Base-by-base conservation (phyloP, 92 coral and sea anemone species). In the Phenganax stokvisi region DNA sequence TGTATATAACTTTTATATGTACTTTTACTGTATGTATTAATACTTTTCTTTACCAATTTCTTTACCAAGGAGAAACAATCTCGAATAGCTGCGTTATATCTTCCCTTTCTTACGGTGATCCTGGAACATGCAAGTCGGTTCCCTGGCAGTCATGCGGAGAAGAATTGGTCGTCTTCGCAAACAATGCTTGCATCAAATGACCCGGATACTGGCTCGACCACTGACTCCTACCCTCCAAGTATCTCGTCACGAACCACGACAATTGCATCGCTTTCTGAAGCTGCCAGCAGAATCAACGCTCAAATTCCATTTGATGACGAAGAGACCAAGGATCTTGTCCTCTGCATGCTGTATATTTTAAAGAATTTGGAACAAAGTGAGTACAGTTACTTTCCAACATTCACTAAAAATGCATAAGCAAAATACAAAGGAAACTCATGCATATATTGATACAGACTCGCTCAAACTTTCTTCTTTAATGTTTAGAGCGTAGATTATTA, bases 111-210 rank as follows among this genome's bases (percentile, higher is more conserved):
- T 20, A 85, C 97, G 56, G 87, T 94, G 73, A 89, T 90, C 0
- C 77, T 94, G 88, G 97, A 94, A 69, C 98, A 94, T 87, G 97
- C 92, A 58, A 96, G 97, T 55, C 88, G 98, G 72, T 94, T 94
- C 87, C 98, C 92, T 69, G 98, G 98, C 87, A 90, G 92, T 87
- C 92, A 81, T 69, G 80, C 89, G 74, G 97, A 90, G 37, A 77
- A 92, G 67, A 87, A 90, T 11, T 89, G 88, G 82, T 90, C 90
- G 28, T 73, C 77, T 57, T 84, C 88, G 7, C 97, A 90, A 84
- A 80, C 97, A 72, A 87, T 93, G 73, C 84, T 84, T 70, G 88
- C 74, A 72, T 88, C 93, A 12, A 80, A 84, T 9, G 80, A 82
- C 82, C 81, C 88, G 6, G 87, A 84, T 64, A 80, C 82, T 71